These are phyloP conservation scores for Gracilinanus agilis DNA, from an alignment of 2,113 vertebrate genomes.

Conservation along the genomic window DNA sequence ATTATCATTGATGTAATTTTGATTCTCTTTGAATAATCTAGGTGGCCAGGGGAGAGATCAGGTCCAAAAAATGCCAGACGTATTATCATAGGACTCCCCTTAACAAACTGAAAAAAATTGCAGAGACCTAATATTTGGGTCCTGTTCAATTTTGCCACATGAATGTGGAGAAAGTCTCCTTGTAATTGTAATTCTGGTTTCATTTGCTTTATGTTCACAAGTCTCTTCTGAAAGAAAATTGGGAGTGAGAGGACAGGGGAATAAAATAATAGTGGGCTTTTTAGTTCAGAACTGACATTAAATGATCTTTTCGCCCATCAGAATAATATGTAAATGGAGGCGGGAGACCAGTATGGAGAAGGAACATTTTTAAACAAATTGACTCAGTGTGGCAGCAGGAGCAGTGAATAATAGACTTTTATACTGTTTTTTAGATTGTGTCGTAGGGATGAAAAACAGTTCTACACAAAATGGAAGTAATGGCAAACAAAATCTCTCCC, in stretches of 20 bases:
- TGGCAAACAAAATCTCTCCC: neutral
- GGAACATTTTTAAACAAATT: slow-evolving; percentile 76
- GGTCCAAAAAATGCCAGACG: neutral
- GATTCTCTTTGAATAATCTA: neutral
- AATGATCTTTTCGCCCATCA: slow-evolving; percentile 79
- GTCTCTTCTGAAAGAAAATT: slow-evolving; percentile 59
- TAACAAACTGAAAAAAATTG: neutral
- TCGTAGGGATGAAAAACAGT: slow-evolving; percentile 56
- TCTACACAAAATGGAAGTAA: neutral
- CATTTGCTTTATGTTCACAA: slow-evolving; percentile 71
- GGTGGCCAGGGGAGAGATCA: neutral
- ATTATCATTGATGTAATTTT: neutral
- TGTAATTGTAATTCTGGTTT: slow-evolving; percentile 66
- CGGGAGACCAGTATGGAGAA: slow-evolving; percentile 64
- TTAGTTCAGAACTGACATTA: slow-evolving; percentile 70
- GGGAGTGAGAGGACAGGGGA: slow-evolving; percentile 52
- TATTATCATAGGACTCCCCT: neutral
- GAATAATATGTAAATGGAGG: slow-evolving; percentile 68
- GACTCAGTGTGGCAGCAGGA: slow-evolving; percentile 73
- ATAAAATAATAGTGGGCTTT: slow-evolving; percentile 76
- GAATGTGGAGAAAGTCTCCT: slow-evolving; percentile 63
- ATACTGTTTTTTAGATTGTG: slow-evolving; percentile 56
- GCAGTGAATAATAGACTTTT: slow-evolving; percentile 49
- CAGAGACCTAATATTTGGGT: neutral
- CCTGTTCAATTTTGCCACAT: slow-evolving; percentile 1